Evolutionary conservation across 35 echinoderm and acorn worm genomes (phyloP).

Genomic region (Acanthaster planci): DNA sequence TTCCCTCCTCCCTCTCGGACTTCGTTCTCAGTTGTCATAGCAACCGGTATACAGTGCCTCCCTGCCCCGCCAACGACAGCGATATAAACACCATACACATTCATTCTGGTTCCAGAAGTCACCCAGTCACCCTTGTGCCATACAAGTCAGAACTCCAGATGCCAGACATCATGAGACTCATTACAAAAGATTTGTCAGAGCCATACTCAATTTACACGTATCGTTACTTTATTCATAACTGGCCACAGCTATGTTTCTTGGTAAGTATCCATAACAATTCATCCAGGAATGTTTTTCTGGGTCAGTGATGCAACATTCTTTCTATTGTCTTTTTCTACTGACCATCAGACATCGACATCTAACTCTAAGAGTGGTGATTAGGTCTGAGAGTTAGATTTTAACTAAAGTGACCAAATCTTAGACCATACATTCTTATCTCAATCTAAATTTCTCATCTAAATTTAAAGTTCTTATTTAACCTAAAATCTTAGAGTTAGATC

Average conservation of each 20-base stretch:
- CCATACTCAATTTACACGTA: slow-evolving; percentile 99
- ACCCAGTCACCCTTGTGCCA: slow-evolving; percentile 59
- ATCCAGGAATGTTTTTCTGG: too few species aligned
- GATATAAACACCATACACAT: slow-evolving; percentile 77
- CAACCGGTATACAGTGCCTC: slow-evolving; percentile 53
- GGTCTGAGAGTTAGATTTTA: too few species aligned
- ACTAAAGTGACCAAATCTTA: too few species aligned
- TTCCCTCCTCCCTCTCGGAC: slow-evolving; percentile 74
- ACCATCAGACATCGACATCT: too few species aligned
- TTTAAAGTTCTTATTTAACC: too few species aligned
- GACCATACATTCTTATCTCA: too few species aligned
- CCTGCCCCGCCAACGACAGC: slow-evolving; percentile 72
- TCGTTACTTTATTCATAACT: slow-evolving; percentile 98
- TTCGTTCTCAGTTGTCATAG: slow-evolving; percentile 84
- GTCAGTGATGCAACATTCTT: too few species aligned
- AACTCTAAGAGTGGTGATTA: too few species aligned
- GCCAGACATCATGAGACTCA: slow-evolving; percentile 94
- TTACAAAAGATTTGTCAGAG: slow-evolving; percentile 98
- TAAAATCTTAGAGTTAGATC: too few species aligned
- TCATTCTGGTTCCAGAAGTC: slow-evolving; percentile 6
- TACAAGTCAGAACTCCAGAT: slow-evolving; percentile 99
- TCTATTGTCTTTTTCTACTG: too few species aligned
- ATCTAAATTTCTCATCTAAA: too few species aligned
- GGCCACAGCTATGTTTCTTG: slow-evolving; percentile 97
- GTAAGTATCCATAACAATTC: slow-evolving; percentile 58